Base-by-base conservation (phyloP, 2,797 vertebrate genomes). In the Catharus ustulatus region DNA sequence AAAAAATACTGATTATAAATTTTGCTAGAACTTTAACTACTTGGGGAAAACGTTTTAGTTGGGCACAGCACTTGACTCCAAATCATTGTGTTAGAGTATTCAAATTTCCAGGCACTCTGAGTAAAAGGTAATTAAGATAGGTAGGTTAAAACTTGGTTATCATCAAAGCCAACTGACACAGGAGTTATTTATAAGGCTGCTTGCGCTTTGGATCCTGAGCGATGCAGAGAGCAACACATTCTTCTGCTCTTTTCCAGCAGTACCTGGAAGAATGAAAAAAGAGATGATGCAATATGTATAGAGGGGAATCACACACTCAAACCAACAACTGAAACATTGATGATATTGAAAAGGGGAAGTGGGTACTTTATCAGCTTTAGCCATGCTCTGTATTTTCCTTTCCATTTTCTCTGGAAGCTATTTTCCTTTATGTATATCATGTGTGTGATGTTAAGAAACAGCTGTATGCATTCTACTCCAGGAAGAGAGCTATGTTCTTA, bases 131-230 rank as follows among this genome's bases (percentile, higher is more conserved):
- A 52, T 73, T 49, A 58, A 93, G n/a, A 29, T 8, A 45, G 73
- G 27, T 42, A 43, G 32, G 29, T 30, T 91, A 66, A 63, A 89
- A 74, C 11, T 40, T 42, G 14, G 10, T 84, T 71, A 16, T 90
- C 40, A 27, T 61, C 20, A 36, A 66, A 62, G 29, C 46, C 26
- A 86, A 1, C 7, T 42, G 62, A 21, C 34, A 68, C 8, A 36
- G 61, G 55, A 91, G 12, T 62, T 95, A 97, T 66, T 26, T 40
- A 15, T 93, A 97, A 58, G 98, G 95, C 97, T 97, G 98, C 95
- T 99, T 99, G 94, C 97, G 91, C 87, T 98, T 97, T 9, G 99
- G 99, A 90, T 99, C 98, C 96, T 99, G 99, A 73, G 97, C 92
- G 49, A 99, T 94, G 81, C 97, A 97, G 77, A 99, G 96, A 12